Evolutionary conservation across 2,113 vertebrate species (phyloP), one percentile per base, ranked within the genome.

Genomic region (Cranoglanis bouderius): DNA sequence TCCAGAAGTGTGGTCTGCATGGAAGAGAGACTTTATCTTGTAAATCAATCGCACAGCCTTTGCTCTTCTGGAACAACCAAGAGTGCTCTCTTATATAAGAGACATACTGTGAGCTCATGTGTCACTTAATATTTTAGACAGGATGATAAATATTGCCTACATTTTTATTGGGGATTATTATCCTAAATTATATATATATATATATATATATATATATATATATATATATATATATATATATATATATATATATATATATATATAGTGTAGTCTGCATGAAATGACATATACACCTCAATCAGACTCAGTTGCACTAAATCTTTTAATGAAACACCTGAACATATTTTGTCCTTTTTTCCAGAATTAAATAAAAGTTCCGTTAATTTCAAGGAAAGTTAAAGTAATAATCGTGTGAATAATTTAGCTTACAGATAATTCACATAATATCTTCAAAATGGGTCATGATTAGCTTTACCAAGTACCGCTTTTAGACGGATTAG

Each of bases 401-500:
- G 40, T 16, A 38, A 3, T 8, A 67, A n/a, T 67, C n/a, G n/a
- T n/a, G n/a, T n/a, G 3, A 80, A 32, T 51, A 0, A 19, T n/a
- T 14, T 43, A 43, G 40, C 3, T 77, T 0, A 77, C 8, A 77
- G 24, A 5, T 16, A 1, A 49, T 26, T 59, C 19, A 24, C 9
- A 10, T 24, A 10, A 26, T 38, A 21, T 82, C 32, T 38, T 59
- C 40, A 38, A 82, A 82, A 82, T 59, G 53, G 53, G 29, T 57
- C 80, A 82, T 82, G 19, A 83, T 61, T 83, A 14, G 55, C 55
- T 61, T 29, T 59, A 24, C 19, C 32, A 59, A 26, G 26, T 18
- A 6, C 46, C n/a, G 10, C 12, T 82, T 65, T 89, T 51, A 85
- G 21, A 65, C 21, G 82, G 75, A 85, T 89, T 67, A 90, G 21